These are phyloP conservation scores for Chauna torquata DNA, from an alignment of 2,113 vertebrate species.

Conservation along the genomic window DNA sequence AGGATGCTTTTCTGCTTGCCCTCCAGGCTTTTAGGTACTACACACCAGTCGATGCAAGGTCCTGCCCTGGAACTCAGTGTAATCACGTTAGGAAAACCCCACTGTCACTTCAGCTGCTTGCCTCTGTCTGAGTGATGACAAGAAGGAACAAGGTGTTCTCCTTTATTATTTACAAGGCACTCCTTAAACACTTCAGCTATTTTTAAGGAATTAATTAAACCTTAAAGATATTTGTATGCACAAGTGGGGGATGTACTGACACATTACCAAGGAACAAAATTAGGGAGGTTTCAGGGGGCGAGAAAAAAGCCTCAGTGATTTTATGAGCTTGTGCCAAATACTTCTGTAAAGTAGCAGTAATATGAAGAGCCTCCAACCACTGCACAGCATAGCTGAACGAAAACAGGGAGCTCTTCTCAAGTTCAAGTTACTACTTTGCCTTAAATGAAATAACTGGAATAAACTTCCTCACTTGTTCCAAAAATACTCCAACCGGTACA, in stretches of 20 bases:
- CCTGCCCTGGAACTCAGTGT: neutral
- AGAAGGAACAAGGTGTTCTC: neutral
- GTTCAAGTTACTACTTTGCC: neutral
- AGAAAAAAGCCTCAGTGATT: neutral
- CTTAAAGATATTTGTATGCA: neutral
- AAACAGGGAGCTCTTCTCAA: neutral
- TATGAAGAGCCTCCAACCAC: neutral
- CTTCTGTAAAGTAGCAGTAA: neutral
- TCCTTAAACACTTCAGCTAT: constrained; percentile 15
- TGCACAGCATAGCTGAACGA: neutral
- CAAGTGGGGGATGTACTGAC: neutral
- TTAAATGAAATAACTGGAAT: neutral
- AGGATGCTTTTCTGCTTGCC: neutral
- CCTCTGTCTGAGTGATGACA: neutral
- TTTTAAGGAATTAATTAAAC: constrained; percentile 27
- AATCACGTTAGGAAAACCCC: neutral
- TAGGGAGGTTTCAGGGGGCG: rapidly evolving
- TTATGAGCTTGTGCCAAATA: neutral
- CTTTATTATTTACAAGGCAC: neutral
- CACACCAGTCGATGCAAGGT: neutral
- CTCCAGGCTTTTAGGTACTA: neutral
- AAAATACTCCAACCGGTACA: neutral
- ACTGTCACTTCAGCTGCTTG: neutral
- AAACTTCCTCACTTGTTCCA: neutral
- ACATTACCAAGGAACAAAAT: neutral